Base-by-base conservation (phyloP, 2,113 vertebrate species). In the Colistium nudipinnis region DNA sequence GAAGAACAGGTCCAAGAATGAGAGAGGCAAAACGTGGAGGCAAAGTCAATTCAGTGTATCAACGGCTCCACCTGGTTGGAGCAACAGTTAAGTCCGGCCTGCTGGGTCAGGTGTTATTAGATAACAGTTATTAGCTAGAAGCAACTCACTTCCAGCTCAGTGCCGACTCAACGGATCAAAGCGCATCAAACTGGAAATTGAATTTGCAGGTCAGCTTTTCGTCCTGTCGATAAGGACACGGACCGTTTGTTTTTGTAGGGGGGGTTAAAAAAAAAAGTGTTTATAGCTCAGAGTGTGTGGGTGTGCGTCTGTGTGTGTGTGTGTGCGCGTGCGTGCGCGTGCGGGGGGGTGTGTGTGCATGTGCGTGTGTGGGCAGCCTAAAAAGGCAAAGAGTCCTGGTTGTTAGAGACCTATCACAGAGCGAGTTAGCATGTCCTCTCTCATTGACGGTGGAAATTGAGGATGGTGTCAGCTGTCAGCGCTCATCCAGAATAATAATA, bases 361-460 rank as follows among this genome's bases (percentile, higher is more conserved):
- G 36, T 11, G 6, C 28, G 27, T n/a, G 55, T 39, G 48, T 57
- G 43, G 62, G 76, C 16, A 76, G 43, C 86, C 87, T 83, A 79
- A 87, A 87, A 86, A 87, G 74, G 81, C 57, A 81, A 83, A 71
- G 62, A 70, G 55, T 57, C 54, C 20, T 70, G 64, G 45, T 61
- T 70, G 67, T 70, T 49, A 43, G 74, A 74, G 49, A 62, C 66
- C 72, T 62, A 53, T 77, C 47, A 53, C 51, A 53, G 39, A 74
- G 61, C 4, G 61, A 72, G 74, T 62, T 41, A 52, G 61, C 25
- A 31, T 35, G 52, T 86, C 49, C 45, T 44, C 45, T 44, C 73
- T 70, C 76, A 38, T 44, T 59, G 43, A 68, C 62, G 63, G 43
- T 19, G 33, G 39, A 74, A 78, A 71, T 9, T 67, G 67, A 78